Evolutionary conservation across 2,888 invertebrate species (phyloP).

Genomic region (Cyaniris semiargus): DNA sequence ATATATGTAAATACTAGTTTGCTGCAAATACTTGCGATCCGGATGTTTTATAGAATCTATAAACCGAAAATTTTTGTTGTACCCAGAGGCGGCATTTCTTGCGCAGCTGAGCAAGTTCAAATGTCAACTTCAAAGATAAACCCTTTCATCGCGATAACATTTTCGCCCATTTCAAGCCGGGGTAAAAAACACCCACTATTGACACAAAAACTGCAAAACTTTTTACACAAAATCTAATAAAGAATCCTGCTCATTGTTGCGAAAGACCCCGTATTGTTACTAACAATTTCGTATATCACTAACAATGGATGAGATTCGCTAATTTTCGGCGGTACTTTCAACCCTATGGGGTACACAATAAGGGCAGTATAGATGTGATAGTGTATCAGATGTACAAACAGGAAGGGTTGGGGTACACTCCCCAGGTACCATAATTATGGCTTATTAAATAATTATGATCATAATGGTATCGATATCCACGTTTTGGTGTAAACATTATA

Average conservation of each 20-base stretch:
- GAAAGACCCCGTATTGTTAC: conserved; percentile 56
- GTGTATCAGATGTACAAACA: conserved; percentile 18
- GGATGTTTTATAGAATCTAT: background rate
- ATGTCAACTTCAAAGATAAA: conserved; percentile 15
- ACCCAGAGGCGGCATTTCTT: background rate
- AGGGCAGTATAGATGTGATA: conserved; percentile 36
- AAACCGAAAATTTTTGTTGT: background rate
- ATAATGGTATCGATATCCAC: conserved; percentile 32
- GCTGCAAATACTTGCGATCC: background rate
- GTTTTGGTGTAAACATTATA: background rate
- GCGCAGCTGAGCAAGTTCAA: conserved; percentile 12
- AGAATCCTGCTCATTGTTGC: conserved; percentile 41
- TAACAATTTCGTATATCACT: conserved; percentile 57
- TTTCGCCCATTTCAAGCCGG: background rate
- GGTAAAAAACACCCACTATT: conserved; percentile 24
- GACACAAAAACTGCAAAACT: conserved; percentile 28
- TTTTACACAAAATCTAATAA: conserved; percentile 28
- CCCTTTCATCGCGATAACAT: conserved; percentile 13
- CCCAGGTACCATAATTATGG: conserved; percentile 38
- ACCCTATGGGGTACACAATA: background rate
- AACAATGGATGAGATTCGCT: conserved; percentile 2
- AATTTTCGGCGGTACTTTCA: background rate
- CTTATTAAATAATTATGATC: conserved; percentile 38
- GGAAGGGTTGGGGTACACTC: conserved; percentile 33
- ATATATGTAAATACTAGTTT: too few relatives aligned